Evolutionary conservation across 2,888 invertebrate species (phyloP), one percentile per base, ranked within the genome.

Genomic region (Lottia gigantea): DNA sequence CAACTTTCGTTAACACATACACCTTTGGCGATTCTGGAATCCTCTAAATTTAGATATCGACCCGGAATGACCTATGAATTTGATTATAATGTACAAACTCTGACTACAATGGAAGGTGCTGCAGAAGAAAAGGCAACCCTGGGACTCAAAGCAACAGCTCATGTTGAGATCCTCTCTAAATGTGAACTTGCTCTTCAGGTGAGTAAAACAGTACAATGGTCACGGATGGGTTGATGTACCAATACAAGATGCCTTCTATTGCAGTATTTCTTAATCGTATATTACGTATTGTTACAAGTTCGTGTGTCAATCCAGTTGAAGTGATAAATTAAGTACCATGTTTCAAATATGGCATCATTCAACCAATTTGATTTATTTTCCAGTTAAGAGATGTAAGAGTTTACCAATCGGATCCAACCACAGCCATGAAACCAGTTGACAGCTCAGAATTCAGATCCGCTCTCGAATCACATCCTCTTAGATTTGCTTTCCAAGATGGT

Each of bases 401-500:
- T 66, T 76, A 82, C 71, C 86, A 88, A 69, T 83, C 85, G 26
- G 82, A 86, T 71, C 85, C 85, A 0, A 71, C 61, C 6, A 62
- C 70, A 3, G 71, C 73, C 63, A 75, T 72, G 26, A 62, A 67
- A 11, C 71, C 76, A 46, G 66, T 49, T 19, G 71, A 63, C 26
- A 72, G 68, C 31, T 46, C 80, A 74, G 72, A 78, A 46, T 88
- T 89, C 74, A 75, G 79, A 12, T 66, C 72, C 16, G 93, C 92
- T 77, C 91, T 95, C 63, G 93, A 95, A 73, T 92, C 93, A 82
- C 91, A 93, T 4, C 89, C 91, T 0, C 90, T 97, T 40, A 91
- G 92, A 68, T 93, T 96, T 88, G 93, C 93, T 62, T 92, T 93
- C 87, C 92, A 93, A 79, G 93, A 94, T 87, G 96, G 96, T 4